Evolutionary conservation across 1,140 invertebrate genomes (phyloP), one percentile per base, ranked within the genome.

Genomic region (Cydia strobilella): DNA sequence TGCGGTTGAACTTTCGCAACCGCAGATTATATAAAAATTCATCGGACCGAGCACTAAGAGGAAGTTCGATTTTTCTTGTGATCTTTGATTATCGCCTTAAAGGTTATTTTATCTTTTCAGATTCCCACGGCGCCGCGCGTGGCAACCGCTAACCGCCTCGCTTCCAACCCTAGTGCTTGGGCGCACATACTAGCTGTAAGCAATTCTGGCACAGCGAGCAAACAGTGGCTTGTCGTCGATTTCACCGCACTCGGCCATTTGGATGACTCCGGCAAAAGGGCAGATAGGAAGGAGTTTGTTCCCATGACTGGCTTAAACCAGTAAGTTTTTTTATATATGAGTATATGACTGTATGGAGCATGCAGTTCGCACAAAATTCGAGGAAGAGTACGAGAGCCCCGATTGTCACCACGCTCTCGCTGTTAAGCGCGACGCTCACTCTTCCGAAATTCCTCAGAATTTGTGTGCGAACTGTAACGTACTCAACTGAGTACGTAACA

Each of bases 181-280:
- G 95, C 95, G 0, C 90, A 92, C 4, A 86, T 93, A 0, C 90
- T 96, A 42, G 93, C 94, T 0, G 83, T 89, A 1, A 95, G 95
- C 86, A 97, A 98, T 90, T 97, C 96, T 75, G 96, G 96, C 7
- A 98, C 97, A 35, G 97, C 97, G 74, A 97, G 96, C 84, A 97
- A 98, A 80, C 97, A 99, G 86, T 99, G 98, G 98, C 95, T 98
- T 76, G 93, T 97, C 9, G 93, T 98, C 0, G 96, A 98, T 89
- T 96, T 93, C 74, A 95, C 93, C 94, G 94, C 88, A 82, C 90
- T 91, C 74, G 80, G 84, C 23, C 74, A 75, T 3, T 65, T 89
- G 35, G 73, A 77, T n/a, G 76, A 82, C 39, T 72, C 45, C 20
- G 39, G 62, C 25, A 9, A 71, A 27, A 83, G 79, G 25, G 73